These are phyloP conservation scores for Epizoanthus rinbou DNA, from an alignment of 92 coral and sea anemone species.

Conservation along the genomic window DNA sequence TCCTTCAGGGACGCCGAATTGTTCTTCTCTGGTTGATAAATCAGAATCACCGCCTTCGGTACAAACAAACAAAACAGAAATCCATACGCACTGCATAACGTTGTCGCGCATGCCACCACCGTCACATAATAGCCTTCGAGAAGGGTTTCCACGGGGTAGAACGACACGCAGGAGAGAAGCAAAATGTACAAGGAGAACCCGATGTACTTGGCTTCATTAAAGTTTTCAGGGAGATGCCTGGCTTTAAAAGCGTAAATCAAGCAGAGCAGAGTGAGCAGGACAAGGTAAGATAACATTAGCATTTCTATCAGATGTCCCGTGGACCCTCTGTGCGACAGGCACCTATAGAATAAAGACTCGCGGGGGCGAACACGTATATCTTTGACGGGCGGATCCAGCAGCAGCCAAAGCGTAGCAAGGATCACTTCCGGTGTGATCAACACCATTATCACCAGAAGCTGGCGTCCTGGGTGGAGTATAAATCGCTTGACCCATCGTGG, in stretches of 20 bases:
- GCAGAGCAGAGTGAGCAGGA: conserved; percentile 58
- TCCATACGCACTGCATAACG: conserved; percentile 60
- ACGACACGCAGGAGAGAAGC: conserved; percentile 63
- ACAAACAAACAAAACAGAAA: conserved; percentile 60
- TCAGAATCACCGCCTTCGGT: conserved; percentile 70
- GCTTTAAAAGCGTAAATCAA: conserved; percentile 74
- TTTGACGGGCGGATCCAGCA: conserved; percentile 57
- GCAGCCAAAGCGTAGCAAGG: conserved; percentile 59
- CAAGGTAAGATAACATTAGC: conserved; percentile 51
- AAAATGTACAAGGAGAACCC: conserved; percentile 77
- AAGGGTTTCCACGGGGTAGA: conserved; percentile 67
- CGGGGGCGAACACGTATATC: conserved; percentile 33
- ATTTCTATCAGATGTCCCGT: conserved; percentile 48
- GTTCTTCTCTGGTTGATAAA: conserved; percentile 68
- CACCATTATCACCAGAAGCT: conserved; percentile 48
- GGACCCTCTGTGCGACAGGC: conserved; percentile 44
- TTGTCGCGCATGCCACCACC: conserved; percentile 66
- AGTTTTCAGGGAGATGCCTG: conserved; percentile 78
- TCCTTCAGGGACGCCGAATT: conserved; percentile 25
- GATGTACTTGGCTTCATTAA: conserved; percentile 84
- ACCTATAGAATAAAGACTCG: conserved; percentile 49
- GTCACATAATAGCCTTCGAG: conserved; percentile 69
- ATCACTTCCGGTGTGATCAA: conserved; percentile 45
- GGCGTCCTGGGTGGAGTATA: conserved; percentile 59
- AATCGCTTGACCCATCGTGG: conserved; percentile 63